Base-by-base conservation (phyloP, 2,888 invertebrate species). In the Ornithoptera alexandrae region DNA sequence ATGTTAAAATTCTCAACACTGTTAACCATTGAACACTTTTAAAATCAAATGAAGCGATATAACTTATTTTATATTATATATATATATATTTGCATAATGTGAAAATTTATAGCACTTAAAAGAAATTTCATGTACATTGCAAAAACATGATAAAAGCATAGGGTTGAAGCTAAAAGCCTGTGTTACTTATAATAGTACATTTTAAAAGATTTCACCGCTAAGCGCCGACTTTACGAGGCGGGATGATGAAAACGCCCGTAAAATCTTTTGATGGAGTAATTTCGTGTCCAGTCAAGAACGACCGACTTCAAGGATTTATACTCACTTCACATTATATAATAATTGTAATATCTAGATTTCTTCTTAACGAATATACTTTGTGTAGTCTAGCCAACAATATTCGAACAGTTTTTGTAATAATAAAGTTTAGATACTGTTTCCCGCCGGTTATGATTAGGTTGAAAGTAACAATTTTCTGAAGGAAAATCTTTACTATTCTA, bases 211-310 rank as follows among this genome's bases (percentile, higher is more conserved):
- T 69, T 69, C 56, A 65, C 65, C 65, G 65, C 69, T 65, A 65
- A 65, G 61, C 65, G 65, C 56, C 39, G 36, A 24, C n/a, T 69
- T 69, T 69, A 69, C 69, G 69, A 69, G 65, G 69, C 69, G 59
- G 61, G 60, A 65, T 69, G 69, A 65, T 65, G 69, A 69, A 69
- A 69, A 60, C 64, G 69, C 61, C 46, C 61, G 65, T 69, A 69
- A 69, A 69, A 65, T 61, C 71, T 71, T 74, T 74, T 73, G 69
- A 69, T 70, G 71, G 71, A 61, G 65, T 65, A 69, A 69, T 69
- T 61, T 69, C 17, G 68, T 71, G 71, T 66, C 67, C 65, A 71
- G 67, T 65, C 53, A 67, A 68, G 68, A 62, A 59, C 66, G 60
- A 53, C 58, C 62, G 65, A 70, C 59, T 65, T 69, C 65, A 69